phyloP scores from a whole-genome alignment of 2,113 vertebrate genomes.

The Notiomystis cincta region DNA sequence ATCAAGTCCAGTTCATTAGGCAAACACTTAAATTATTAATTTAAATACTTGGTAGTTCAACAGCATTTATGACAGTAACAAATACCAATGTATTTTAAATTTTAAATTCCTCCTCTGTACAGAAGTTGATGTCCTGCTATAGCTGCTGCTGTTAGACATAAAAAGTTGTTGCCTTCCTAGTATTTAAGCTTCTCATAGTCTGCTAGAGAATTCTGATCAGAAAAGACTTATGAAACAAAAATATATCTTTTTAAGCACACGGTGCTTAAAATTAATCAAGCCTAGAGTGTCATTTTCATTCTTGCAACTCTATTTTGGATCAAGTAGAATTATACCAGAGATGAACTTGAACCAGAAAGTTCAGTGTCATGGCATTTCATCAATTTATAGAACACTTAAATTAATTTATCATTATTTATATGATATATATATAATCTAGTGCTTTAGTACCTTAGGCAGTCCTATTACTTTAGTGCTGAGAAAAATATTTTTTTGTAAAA shows the following conservation, averaged over 20 bases:
- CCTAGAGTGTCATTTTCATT: neutral
- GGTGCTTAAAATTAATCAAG: neutral
- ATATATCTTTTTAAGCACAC: neutral
- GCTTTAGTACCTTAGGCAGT: neutral
- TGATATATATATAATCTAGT: too few relatives aligned
- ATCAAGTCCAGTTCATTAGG: slow-evolving; percentile 81
- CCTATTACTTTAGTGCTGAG: neutral
- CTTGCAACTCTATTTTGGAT: neutral
- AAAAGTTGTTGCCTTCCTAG: neutral
- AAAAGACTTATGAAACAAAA: neutral
- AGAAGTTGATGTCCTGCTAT: neutral
- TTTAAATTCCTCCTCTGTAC: slow-evolving; percentile 4
- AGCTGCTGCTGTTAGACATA: neutral
- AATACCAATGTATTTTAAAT: slow-evolving; percentile 12
- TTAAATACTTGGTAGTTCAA: slow-evolving; percentile 78
- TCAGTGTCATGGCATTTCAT: neutral
- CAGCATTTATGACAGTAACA: slow-evolving; percentile 71
- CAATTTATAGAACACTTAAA: neutral
- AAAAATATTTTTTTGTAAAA: neutral
- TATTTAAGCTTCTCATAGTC: neutral
- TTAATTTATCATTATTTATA: neutral
- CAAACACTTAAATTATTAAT: slow-evolving; percentile 82
- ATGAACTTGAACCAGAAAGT: neutral
- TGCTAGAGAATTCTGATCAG: neutral
- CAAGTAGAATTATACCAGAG: neutral